Conservation (phyloP, 2,113 vertebrate genomes). For the Malurus melanocephalus region DNA sequence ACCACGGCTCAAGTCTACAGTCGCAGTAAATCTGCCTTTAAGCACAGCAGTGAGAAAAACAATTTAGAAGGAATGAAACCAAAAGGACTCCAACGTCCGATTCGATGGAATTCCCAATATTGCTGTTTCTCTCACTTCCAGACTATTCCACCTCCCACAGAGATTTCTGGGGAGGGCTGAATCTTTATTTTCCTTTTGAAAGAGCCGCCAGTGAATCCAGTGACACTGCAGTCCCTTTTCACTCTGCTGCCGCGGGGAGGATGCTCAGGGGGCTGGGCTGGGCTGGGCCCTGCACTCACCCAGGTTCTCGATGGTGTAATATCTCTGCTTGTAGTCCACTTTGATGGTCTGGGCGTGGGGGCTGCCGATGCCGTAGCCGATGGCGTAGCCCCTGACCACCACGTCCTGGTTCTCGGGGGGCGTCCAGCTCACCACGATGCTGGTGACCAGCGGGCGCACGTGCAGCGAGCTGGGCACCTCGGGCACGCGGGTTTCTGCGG, state of each 20-base stretch:
- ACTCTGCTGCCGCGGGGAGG: neutral
- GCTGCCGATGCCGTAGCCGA: slow-evolving; percentile 93
- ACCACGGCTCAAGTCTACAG: accelerated
- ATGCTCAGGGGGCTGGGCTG: neutral
- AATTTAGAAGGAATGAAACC: neutral
- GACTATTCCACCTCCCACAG: neutral
- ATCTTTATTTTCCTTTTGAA: neutral
- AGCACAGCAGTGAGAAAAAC: neutral
- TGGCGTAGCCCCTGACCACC: slow-evolving; percentile 92
- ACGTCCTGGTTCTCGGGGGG: slow-evolving; percentile 96
- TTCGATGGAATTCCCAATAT: neutral
- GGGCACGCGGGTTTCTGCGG: slow-evolving; percentile 87
- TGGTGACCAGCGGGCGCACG: slow-evolving; percentile 90
- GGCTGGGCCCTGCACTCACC: slow-evolving; percentile 68
- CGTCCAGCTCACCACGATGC: slow-evolving; percentile 98
- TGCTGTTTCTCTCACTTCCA: neutral
- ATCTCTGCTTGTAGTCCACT: slow-evolving; percentile 97
- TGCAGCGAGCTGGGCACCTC: slow-evolving; percentile 95
- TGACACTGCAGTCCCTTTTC: neutral
- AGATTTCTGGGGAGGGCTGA: neutral
- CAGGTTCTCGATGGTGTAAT: slow-evolving; percentile 94
- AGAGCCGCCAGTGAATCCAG: neutral
- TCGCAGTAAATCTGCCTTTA: neutral
- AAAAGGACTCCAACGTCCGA: neutral
- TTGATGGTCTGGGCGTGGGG: slow-evolving; percentile 95